Percentiles rank a stretch among this genome's conserved stretches.
These are phyloP conservation scores for Lepus americanus DNA, from an alignment of 2,113 vertebrate species.

Conservation along the genomic window DNA sequence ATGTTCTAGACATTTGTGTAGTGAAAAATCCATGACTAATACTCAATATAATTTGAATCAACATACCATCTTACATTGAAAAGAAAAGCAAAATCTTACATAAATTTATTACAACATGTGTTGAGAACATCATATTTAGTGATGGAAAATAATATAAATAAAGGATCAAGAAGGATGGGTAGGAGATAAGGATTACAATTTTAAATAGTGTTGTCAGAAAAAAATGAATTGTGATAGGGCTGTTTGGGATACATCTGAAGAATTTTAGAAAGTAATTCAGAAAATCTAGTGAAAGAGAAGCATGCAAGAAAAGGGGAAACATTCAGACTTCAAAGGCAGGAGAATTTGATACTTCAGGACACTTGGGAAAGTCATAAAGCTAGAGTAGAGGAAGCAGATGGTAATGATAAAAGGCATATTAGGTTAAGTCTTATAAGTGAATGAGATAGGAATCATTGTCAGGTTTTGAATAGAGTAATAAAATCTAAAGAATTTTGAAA, in stretches of 20 bases:
- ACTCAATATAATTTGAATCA: neutral
- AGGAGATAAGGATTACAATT: neutral
- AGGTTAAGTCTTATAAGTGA: neutral
- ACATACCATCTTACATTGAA: accelerated
- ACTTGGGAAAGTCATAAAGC: neutral
- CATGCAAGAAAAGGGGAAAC: neutral
- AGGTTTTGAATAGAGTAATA: neutral
- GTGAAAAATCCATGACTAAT: neutral
- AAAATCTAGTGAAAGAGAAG: neutral
- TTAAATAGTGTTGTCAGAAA: neutral
- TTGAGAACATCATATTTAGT: neutral
- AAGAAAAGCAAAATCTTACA: neutral
- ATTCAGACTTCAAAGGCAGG: neutral
- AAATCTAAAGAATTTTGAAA: neutral
- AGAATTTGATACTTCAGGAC: accelerated
- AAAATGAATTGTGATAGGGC: neutral
- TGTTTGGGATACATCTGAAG: neutral
- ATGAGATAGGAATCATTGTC: neutral
- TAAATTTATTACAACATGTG: neutral
- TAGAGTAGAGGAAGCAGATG: neutral
- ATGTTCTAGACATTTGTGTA: neutral
- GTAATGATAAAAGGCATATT: neutral
- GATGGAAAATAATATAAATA: neutral
- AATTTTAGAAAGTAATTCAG: neutral
- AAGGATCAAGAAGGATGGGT: accelerated